phyloP scores from a whole-genome alignment of 2,888 invertebrate genomes.

The Choristoneura rosaceana region DNA sequence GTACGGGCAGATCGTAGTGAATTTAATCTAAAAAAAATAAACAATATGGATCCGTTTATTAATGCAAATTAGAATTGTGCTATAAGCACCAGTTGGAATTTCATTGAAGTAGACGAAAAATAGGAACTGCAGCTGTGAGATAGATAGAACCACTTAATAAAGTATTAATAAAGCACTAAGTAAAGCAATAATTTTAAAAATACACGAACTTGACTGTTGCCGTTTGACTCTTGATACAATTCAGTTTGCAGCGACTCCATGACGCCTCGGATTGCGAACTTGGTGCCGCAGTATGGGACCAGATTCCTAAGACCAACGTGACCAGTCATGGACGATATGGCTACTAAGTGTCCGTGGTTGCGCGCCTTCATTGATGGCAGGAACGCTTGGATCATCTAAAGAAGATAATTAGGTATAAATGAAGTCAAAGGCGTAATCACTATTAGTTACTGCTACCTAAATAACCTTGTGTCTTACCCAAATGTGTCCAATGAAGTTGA shows the following conservation, averaged over 20 bases:
- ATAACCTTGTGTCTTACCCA: constrained; percentile 83
- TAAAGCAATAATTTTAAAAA: not conserved
- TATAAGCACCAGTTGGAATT: no score
- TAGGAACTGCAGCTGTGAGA: no score
- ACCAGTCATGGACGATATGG: constrained; percentile 91
- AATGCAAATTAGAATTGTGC: no score
- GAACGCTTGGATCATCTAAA: constrained; percentile 89
- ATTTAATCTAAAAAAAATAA: constrained; percentile 83
- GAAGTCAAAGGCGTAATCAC: not conserved
- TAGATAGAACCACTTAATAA: no score
- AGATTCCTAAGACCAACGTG: constrained; percentile 89
- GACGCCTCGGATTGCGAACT: constrained; percentile 92
- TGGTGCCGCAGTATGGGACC: constrained; percentile 92
- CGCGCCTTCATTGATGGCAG: constrained; percentile 89
- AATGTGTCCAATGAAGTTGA: constrained; percentile 89
- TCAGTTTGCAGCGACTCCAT: constrained; percentile 93
- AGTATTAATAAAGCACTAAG: no score
- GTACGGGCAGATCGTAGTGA: constrained; percentile 94
- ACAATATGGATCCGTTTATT: no score
- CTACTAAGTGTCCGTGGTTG: constrained; percentile 90
- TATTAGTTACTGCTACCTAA: no score
- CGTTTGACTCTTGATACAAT: constrained; percentile 83
- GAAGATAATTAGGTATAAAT: constrained; percentile 6
- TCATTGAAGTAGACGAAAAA: no score
- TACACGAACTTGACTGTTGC: constrained; percentile 62